A percentile compares a stretch with the other conserved stretches of the same genome.
phyloP scores from a whole-genome alignment of 2,797 vertebrate species.

The Gila robusta region DNA sequence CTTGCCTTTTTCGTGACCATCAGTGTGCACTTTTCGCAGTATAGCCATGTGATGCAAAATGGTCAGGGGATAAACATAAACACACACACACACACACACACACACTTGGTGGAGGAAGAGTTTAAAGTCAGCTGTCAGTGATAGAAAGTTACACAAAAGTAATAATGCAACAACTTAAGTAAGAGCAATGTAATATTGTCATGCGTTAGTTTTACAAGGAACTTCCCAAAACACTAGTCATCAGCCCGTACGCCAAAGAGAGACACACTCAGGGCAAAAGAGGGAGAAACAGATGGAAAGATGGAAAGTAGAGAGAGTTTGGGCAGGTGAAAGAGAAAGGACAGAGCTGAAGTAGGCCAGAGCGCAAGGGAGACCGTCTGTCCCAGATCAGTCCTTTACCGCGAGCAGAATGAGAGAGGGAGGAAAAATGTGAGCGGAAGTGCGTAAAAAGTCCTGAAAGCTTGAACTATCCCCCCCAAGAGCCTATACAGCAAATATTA shows the following conservation, averaged over 20 bases:
- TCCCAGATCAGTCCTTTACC: conserved; percentile 81
- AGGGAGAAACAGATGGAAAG: conserved; percentile 33
- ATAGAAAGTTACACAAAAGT: neutral
- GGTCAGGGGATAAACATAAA: neutral
- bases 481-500: conserved; percentile 68
- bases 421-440: conserved; percentile 34
- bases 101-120: neutral
- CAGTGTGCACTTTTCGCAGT: neutral
- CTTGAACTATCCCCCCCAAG: conserved; percentile 67
- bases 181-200: neutral
- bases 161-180: neutral
- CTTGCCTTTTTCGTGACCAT: neutral
- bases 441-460: conserved; percentile 68
- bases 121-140: neutral
- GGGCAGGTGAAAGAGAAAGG: conserved; percentile 27
- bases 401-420: conserved; percentile 59
- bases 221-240: neutral
- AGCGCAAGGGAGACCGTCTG: conserved; percentile 80
- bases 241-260: neutral
- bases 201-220: neutral
- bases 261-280: conserved; percentile 15
- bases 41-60: neutral
- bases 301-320: neutral
- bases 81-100: neutral
- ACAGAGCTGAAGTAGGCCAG: conserved; percentile 79